These are phyloP conservation scores for Ditylenchus dipsaci DNA, from an alignment of 1,140 invertebrate genomes.

Conservation along the genomic window DNA sequence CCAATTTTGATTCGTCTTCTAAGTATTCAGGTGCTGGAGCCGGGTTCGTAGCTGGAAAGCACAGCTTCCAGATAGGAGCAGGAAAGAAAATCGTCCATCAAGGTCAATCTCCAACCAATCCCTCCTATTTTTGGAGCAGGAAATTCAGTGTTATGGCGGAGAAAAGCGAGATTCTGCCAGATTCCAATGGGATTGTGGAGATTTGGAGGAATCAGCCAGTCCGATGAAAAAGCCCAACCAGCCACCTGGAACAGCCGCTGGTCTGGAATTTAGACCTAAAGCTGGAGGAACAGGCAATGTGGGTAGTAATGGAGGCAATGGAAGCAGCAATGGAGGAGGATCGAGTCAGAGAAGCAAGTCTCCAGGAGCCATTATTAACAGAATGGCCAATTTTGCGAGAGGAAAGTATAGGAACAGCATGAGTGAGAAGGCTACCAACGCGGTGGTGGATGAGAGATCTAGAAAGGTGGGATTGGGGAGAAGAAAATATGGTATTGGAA, in stretches of 20 bases:
- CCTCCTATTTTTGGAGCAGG: neutral
- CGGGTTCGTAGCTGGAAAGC: neutral
- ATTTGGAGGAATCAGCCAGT: neutral
- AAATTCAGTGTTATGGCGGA: neutral
- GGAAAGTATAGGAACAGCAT: slow-evolving; percentile 51
- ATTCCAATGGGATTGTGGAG: neutral
- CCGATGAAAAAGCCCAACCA: neutral
- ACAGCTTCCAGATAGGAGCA: slow-evolving; percentile 2
- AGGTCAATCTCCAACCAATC: neutral
- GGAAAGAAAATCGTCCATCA: neutral
- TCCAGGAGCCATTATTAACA: slow-evolving; percentile 53
- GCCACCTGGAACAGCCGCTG: neutral
- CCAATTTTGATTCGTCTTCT: neutral
- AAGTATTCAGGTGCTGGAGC: neutral
- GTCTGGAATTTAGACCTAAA: slow-evolving; percentile 7
- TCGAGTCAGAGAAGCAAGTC: slow-evolving; percentile 42
- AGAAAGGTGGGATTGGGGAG: slow-evolving; percentile 33
- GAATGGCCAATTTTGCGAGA: slow-evolving; percentile 52
- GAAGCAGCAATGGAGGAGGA: neutral
- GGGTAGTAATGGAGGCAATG: neutral
- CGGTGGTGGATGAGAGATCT: slow-evolving; percentile 37
- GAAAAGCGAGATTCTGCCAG: neutral
- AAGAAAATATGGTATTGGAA: no score
- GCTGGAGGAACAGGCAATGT: neutral
- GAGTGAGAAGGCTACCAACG: slow-evolving; percentile 39